phyloP scores from a whole-genome alignment of 2,797 vertebrate species.

The Lagorchestes hirsutus region DNA sequence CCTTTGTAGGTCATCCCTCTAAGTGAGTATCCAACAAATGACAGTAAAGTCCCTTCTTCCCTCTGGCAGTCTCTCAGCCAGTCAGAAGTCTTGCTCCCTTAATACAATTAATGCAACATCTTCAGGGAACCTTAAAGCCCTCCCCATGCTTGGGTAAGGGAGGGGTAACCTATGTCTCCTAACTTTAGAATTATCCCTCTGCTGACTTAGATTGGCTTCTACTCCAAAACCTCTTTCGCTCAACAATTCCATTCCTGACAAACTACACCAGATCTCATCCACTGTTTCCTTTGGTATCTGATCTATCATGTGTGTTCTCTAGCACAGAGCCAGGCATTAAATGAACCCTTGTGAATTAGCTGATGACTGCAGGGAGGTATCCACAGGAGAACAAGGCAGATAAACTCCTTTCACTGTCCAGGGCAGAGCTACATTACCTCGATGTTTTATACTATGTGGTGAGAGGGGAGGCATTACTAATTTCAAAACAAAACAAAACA shows the following conservation, averaged over 20 bases:
- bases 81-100: background rate
- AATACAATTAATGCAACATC: background rate
- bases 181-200: background rate
- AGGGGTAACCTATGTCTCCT: background rate
- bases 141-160: too few species aligned
- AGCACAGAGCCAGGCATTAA: background rate
- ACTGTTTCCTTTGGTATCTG: background rate
- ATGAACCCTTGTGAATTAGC: background rate
- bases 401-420: background rate
- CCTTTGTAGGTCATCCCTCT: background rate
- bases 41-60: background rate
- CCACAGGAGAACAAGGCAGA: background rate
- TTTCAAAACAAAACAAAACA: too few species aligned
- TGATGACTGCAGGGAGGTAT: background rate
- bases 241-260: background rate
- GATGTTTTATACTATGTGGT: background rate
- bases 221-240: background rate
- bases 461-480: background rate
- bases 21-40: background rate
- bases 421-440: background rate
- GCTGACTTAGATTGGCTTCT: background rate
- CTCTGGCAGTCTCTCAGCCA: background rate
- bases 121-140: background rate
- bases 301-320: background rate
- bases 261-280: background rate